Evolutionary conservation across 2,797 vertebrate species (phyloP).

Genomic region (Hydrolagus colliei): DNA sequence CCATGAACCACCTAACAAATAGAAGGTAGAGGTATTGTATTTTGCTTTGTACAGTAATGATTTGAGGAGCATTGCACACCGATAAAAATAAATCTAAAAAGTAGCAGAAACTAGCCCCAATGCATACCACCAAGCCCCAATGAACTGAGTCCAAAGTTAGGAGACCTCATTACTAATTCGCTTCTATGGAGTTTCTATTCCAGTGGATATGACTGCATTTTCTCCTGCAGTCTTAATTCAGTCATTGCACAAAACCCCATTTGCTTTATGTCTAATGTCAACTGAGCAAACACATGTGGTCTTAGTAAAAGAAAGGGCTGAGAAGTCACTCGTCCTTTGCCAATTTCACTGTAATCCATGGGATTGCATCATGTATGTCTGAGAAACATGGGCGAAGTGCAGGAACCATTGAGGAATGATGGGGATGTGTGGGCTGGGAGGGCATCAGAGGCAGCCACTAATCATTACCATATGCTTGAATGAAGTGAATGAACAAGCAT

Average conservation of each 20-base stretch:
- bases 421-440: constrained; percentile 3
- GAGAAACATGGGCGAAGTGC: neutral
- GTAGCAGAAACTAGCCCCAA: neutral
- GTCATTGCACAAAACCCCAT: neutral
- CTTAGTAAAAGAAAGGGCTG: constrained; percentile 3
- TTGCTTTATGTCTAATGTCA: neutral
- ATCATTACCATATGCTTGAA: neutral
- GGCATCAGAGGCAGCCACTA: constrained; percentile 9
- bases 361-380: constrained; percentile 12
- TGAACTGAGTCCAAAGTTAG: neutral
- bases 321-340: neutral
- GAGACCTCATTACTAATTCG: neutral
- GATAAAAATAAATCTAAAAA: neutral
- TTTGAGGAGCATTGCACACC: neutral
- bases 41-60: neutral
- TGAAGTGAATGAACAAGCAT: neutral
- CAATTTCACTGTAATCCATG: constrained; percentile 24
- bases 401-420: neutral
- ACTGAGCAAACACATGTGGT: neutral
- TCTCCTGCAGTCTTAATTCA: neutral
- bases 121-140: neutral
- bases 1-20: neutral
- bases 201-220: neutral
- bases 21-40: neutral
- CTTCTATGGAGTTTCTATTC: neutral